phyloP scores from a whole-genome alignment of 2,888 invertebrate species.

The Ecliptopera silaceata region DNA sequence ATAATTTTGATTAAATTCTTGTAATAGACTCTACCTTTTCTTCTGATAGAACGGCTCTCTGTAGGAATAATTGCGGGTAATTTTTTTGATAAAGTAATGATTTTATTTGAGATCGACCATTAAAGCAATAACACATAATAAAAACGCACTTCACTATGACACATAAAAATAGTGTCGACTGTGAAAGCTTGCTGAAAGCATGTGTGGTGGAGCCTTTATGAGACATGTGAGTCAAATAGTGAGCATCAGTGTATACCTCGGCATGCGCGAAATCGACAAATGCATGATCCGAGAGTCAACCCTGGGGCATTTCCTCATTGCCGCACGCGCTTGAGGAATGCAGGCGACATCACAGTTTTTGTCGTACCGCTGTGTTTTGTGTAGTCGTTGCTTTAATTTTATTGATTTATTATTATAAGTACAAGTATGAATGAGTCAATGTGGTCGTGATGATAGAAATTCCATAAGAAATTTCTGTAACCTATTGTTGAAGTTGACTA shows the following conservation, averaged over 20 bases:
- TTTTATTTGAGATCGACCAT: no score
- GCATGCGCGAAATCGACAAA: constrained; percentile 8
- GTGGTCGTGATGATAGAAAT: not conserved
- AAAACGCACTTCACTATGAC: no score
- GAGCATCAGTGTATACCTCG: constrained; percentile 1
- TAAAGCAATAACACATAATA: no score
- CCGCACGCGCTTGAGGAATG: constrained; percentile 37
- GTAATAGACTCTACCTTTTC: no score
- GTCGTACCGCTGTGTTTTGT: constrained; percentile 27
- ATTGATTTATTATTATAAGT: constrained; percentile 19
- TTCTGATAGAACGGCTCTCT: no score
- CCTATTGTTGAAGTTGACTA: no score
- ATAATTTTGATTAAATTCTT: no score
- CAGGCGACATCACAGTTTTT: constrained; percentile 34
- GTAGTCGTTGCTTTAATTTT: constrained; percentile 28
- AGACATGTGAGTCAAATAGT: constrained; percentile 14
- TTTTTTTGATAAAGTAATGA: no score
- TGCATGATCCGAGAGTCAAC: constrained; percentile 5
- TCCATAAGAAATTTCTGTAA: not conserved
- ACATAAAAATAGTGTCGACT: not conserved
- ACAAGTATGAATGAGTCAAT: constrained; percentile 2
- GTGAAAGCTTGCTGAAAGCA: constrained; percentile 2
- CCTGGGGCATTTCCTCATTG: constrained; percentile 41
- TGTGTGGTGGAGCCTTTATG: not conserved
- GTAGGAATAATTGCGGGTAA: no score